Evolutionary conservation across 2,113 vertebrate genomes (phyloP).

Genomic region (Hippocampus barbouri): DNA sequence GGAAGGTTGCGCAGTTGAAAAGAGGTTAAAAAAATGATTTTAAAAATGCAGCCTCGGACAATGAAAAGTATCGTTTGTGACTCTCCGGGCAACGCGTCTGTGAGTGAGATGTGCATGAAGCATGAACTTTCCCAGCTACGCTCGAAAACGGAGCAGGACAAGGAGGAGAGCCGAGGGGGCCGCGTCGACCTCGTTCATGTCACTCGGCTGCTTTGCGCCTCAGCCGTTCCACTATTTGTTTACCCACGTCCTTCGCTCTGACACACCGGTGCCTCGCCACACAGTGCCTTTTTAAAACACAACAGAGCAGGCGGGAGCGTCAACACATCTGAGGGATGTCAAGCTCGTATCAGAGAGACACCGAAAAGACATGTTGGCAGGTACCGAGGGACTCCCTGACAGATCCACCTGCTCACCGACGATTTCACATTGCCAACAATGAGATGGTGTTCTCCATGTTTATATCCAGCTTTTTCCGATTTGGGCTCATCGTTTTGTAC

Average conservation of each 20-base stretch:
- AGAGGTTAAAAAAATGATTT: constrained; percentile 7
- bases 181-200: constrained; percentile 34
- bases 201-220: constrained; percentile 30
- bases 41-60: constrained; percentile 28
- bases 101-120: constrained; percentile 47
- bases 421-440: constrained; percentile 37
- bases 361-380: constrained; percentile 37
- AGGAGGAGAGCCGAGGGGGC: constrained; percentile 28
- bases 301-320: constrained; percentile 19
- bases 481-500: neutral
- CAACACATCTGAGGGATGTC: constrained; percentile 43
- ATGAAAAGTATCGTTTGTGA: constrained; percentile 25
- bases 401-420: constrained; percentile 24
- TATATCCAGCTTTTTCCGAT: neutral
- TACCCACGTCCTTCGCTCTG: constrained; percentile 46
- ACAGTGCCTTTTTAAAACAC: constrained; percentile 16
- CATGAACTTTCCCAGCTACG: constrained; percentile 26
- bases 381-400: constrained; percentile 23
- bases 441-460: constrained; percentile 1
- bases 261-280: constrained; percentile 21
- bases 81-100: constrained; percentile 29
- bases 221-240: constrained; percentile 44
- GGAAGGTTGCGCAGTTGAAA: constrained; percentile 34
- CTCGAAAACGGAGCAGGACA: constrained; percentile 22
- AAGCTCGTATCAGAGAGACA: constrained; percentile 39